Percentiles rank a stretch among this genome's conserved stretches.
These are phyloP conservation scores for Antheraea yamamai DNA, from an alignment of 2,888 invertebrate genomes.

Conservation along the genomic window DNA sequence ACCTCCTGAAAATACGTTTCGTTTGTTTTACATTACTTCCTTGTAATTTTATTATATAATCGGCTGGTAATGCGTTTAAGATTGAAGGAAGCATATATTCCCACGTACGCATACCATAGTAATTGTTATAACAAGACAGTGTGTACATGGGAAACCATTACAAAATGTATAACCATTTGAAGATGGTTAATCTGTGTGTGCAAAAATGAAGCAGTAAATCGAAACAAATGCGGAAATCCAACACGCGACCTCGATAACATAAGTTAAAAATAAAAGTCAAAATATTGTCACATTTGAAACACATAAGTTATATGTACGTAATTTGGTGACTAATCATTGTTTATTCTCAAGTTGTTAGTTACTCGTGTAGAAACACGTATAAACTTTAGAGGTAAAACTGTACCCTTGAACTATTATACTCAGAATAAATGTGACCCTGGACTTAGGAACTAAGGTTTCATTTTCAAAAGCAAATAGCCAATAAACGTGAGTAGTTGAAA, in stretches of 20 bases:
- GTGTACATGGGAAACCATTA: too few relatives aligned
- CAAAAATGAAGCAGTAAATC: not conserved
- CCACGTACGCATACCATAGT: too few relatives aligned
- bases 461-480: not conserved
- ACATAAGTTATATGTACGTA: not conserved
- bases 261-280: not conserved
- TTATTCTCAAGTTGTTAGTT: not conserved
- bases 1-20: too few relatives aligned
- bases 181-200: not conserved
- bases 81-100: too few relatives aligned
- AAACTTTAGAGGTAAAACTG: constrained; percentile 7
- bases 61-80: too few relatives aligned
- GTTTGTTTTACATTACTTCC: too few relatives aligned
- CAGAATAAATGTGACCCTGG: not conserved
- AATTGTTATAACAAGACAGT: too few relatives aligned
- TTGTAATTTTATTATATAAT: too few relatives aligned
- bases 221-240: not conserved
- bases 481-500: not conserved
- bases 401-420: not conserved
- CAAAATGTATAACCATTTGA: not conserved
- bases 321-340: not conserved
- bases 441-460: not conserved
- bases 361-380: not conserved
- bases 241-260: not conserved
- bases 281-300: not conserved